phyloP scores from a whole-genome alignment of 1,140 invertebrate species.

The Trichonephila inaurata region DNA sequence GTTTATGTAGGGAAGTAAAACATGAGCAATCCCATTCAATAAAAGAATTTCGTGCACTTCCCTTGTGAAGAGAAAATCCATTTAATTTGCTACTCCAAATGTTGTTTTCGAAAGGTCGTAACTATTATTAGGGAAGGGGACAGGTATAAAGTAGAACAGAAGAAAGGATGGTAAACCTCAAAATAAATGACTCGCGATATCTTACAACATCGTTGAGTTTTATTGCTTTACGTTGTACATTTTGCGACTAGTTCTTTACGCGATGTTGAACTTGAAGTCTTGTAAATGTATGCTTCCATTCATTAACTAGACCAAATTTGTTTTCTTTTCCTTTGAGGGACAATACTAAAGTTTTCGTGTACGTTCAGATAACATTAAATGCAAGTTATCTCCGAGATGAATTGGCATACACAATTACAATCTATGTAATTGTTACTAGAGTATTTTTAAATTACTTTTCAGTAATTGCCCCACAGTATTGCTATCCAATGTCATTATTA shows the following conservation, averaged over 20 bases:
- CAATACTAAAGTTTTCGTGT: no score
- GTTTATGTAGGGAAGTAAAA: constrained; percentile 59
- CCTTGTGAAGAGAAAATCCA: constrained; percentile 3
- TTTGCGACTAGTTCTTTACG: background rate
- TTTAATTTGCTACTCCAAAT: constrained; percentile 58
- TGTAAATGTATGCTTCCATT: constrained; percentile 22
- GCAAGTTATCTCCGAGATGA: no score
- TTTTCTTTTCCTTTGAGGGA: no score
- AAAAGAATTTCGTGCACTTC: background rate
- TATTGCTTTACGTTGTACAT: background rate
- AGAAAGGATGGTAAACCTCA: background rate
- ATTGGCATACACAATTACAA: no score
- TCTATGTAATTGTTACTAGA: no score
- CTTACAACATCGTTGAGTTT: background rate
- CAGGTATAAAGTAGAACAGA: constrained; percentile 20
- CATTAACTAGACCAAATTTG: no score
- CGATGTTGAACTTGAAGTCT: background rate
- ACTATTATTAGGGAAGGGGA: constrained; percentile 7
- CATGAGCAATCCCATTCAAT: constrained; percentile 51
- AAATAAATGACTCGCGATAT: background rate
- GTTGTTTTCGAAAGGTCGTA: constrained; percentile 40
- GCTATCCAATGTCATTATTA: no score
- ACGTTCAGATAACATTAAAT: no score
- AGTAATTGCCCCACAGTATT: no score
- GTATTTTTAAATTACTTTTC: no score